These are phyloP conservation scores for Brachionus rubens DNA, from an alignment of 1,140 invertebrate species.

Conservation along the genomic window DNA sequence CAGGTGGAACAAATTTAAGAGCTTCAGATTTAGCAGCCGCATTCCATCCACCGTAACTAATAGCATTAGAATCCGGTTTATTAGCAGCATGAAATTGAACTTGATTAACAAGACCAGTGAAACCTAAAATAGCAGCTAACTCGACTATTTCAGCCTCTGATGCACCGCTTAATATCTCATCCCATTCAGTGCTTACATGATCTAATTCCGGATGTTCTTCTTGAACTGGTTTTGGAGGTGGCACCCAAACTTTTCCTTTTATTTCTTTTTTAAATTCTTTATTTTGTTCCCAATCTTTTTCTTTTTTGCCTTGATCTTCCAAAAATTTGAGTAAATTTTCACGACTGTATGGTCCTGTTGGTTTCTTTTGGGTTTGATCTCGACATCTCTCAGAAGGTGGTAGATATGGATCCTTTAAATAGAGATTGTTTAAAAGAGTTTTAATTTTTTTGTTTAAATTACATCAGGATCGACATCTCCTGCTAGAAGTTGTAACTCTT, in stretches of 20 bases:
- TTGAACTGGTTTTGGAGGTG: conserved; percentile 56
- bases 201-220: conserved; percentile 70
- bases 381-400: conserved; percentile 90
- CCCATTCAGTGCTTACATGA: conserved; percentile 90
- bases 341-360: conserved; percentile 89
- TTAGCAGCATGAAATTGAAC: conserved; percentile 94
- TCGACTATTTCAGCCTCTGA: conserved; percentile 98
- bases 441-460: conserved; percentile 61
- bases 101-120: conserved; percentile 99
- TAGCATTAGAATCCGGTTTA: background rate
- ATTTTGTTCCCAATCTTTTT: conserved; percentile 90
- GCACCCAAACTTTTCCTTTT: conserved; percentile 63
- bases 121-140: conserved; percentile 94
- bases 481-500: conserved; percentile 93
- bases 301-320: conserved; percentile 92
- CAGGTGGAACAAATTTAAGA: conserved; percentile 78
- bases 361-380: conserved; percentile 87
- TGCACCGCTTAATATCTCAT: conserved; percentile 80
- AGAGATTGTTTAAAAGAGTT: conserved; percentile 22
- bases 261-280: conserved; percentile 79
- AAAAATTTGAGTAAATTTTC: conserved; percentile 83
- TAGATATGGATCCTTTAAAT: conserved; percentile 82
- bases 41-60: conserved; percentile 36
- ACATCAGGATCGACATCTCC: conserved; percentile 99
- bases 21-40: conserved; percentile 86